Base-by-base conservation (phyloP, 2,113 vertebrate genomes). In the Oncorhynchus nerka region DNA sequence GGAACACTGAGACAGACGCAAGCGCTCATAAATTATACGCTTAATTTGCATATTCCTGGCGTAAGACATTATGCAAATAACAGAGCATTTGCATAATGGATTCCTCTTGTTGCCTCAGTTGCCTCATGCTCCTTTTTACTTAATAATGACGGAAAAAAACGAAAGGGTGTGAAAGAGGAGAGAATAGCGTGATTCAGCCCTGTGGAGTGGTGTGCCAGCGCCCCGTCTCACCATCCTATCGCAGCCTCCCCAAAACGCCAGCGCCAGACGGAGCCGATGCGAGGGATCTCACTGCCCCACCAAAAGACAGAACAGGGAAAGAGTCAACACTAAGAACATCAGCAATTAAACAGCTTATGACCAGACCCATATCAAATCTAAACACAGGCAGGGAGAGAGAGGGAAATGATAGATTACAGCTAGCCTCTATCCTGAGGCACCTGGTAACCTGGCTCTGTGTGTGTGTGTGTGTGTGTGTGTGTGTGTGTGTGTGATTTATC, bases 41-140 rank as follows among this genome's bases (percentile, higher is more conserved):
- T 78, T 93, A 83, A 96, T 99, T 97, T 98, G 95, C 97, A 98
- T 99, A 96, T 96, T 90, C 93, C 88, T 94, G 94, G 94, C 94
- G 95, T 94, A 95, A 96, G 92, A 94, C 95, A 96, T 97, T 97
- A 98, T 98, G 97, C 96, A 98, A 98, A 99, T 96, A 91, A 80
- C 32, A 82, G 78, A 5, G 79, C 77, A 96, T 97, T 96, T 97
- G 94, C 96, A 97, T 97, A 97, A 98, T 97, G 95, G 94, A 95
- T 96, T 97, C 94, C 92, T 95, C 93, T 95, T 94, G 92, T 96
- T 95, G 94, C 95, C 94, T 95, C 94, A 92, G 91, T 95, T 95
- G 93, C 93, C 93, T 92, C 87, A 88, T 93, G 92, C 93, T 95
- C 93, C 94, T 91, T 93, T 93, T 91, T 91, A 93, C 89, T 93